Percentiles rank a stretch among this genome's conserved stretches.
These are phyloP conservation scores for Linnaemya vulpina DNA, from an alignment of 2,888 invertebrate species.

Conservation along the genomic window DNA sequence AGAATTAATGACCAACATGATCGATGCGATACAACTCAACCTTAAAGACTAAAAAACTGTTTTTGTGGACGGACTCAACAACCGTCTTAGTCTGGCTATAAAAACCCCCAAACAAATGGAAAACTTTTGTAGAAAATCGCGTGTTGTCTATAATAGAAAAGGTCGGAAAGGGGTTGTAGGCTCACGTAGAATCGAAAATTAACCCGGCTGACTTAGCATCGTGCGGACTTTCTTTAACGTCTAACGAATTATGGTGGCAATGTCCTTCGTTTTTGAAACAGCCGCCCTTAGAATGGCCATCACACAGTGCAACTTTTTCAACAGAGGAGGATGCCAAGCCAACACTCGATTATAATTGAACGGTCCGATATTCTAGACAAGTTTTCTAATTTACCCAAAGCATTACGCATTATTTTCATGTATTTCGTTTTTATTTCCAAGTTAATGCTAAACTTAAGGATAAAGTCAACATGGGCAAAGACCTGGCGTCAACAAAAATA, in stretches of 20 bases:
- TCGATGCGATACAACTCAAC: no score
- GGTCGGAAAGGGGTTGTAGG: not conserved
- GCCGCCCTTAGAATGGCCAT: no score
- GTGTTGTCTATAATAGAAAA: conserved; percentile 15
- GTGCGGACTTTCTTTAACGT: no score
- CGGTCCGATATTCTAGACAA: not conserved
- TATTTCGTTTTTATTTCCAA: conserved; percentile 12
- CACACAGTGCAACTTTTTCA: no score
- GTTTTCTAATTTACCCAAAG: not conserved
- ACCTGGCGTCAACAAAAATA: not conserved
- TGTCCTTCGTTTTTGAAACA: no score
- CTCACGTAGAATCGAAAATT: conserved; percentile 1
- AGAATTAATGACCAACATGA: no score
- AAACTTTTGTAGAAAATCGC: conserved; percentile 27
- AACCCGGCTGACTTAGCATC: no score
- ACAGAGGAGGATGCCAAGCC: not conserved
- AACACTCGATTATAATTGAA: not conserved
- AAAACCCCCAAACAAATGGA: conserved; percentile 18
- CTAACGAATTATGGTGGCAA: no score
- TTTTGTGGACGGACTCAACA: no score
- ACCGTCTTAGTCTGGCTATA: conserved; percentile 4
- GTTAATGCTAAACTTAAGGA: not conserved
- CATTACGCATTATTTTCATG: not conserved
- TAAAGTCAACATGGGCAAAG: not conserved
- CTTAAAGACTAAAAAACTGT: no score